Conservation (phyloP, 2,888 invertebrate species). For the Xylocampa areola region DNA sequence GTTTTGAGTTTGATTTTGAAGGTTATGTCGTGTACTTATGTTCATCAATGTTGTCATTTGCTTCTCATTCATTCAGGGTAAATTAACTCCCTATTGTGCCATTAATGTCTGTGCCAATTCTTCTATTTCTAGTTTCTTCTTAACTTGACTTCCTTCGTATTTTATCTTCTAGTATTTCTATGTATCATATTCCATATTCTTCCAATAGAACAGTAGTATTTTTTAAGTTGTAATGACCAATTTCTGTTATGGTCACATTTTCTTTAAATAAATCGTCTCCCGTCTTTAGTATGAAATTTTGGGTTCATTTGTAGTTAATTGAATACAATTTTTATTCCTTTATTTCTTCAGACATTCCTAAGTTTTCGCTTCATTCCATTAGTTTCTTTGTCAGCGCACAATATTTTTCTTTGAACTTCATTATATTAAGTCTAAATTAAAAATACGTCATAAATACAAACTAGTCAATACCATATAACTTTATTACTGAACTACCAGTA, state of each 20-base stretch:
- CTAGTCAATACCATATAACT: constrained; percentile 35
- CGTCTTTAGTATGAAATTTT: too few species aligned
- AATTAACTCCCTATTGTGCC: constrained; percentile 56
- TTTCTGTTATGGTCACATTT: too few species aligned
- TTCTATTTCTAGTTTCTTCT: constrained; percentile 12
- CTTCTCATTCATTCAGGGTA: constrained; percentile 45
- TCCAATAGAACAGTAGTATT: neutral
- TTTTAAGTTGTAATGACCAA: too few species aligned
- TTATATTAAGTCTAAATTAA: constrained; percentile 42
- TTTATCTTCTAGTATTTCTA: neutral
- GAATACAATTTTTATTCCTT: neutral
- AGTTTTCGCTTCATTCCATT: constrained; percentile 31
- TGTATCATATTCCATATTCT: neutral
- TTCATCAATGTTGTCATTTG: neutral
- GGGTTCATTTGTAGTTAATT: too few species aligned
- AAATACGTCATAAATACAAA: constrained; percentile 35
- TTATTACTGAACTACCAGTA: constrained; percentile 32
- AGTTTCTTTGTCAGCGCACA: constrained; percentile 27
- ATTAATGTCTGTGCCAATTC: constrained; percentile 55
- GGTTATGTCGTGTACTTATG: constrained; percentile 11
- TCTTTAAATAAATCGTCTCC: too few species aligned
- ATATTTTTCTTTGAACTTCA: constrained; percentile 8
- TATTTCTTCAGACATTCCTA: constrained; percentile 21
- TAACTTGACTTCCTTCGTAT: neutral
- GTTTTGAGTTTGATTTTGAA: constrained; percentile 23